phyloP scores from a whole-genome alignment of 2,888 invertebrate species.

The Hecatera dysodea region DNA sequence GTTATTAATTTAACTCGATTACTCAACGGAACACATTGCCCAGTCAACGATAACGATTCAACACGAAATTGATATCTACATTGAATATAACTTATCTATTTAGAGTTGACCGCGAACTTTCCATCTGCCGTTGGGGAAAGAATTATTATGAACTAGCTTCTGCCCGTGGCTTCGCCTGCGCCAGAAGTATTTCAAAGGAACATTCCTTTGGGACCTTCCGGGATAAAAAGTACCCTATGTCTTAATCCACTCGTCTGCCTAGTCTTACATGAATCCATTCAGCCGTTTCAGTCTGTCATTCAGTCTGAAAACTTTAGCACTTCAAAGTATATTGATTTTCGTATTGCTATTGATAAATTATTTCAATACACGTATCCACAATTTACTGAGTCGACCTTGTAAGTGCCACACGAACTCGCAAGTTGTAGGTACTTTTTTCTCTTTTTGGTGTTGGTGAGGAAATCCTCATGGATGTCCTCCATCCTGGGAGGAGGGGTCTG shows the following conservation, averaged over 20 bases:
- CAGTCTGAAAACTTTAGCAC: no score
- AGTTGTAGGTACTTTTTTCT: not conserved
- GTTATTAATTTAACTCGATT: slow-evolving; percentile 20
- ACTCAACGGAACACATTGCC: slow-evolving; percentile 26
- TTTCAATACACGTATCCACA: not conserved
- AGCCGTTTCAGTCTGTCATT: not conserved
- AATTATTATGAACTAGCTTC: slow-evolving; percentile 3
- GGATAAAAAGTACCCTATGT: not conserved
- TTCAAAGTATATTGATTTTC: no score
- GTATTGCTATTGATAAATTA: no score
- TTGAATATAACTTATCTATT: slow-evolving; percentile 63
- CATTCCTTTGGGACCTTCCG: no score
- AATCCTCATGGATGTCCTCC: no score
- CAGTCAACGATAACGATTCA: slow-evolving; percentile 36
- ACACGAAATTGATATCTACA: slow-evolving; percentile 60
- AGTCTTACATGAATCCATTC: not conserved
- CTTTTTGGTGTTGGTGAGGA: no score
- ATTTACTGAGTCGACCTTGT: slow-evolving; percentile 53
- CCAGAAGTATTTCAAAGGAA: not conserved
- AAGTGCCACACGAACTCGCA: slow-evolving; percentile 25
- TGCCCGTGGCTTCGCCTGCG: not conserved
- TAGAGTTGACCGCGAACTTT: slow-evolving; percentile 66
- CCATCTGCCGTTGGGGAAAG: slow-evolving; percentile 14
- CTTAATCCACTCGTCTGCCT: not conserved
- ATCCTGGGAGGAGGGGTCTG: no score